These are phyloP conservation scores for Elegia similella DNA, from an alignment of 2,888 invertebrate genomes.

Conservation along the genomic window DNA sequence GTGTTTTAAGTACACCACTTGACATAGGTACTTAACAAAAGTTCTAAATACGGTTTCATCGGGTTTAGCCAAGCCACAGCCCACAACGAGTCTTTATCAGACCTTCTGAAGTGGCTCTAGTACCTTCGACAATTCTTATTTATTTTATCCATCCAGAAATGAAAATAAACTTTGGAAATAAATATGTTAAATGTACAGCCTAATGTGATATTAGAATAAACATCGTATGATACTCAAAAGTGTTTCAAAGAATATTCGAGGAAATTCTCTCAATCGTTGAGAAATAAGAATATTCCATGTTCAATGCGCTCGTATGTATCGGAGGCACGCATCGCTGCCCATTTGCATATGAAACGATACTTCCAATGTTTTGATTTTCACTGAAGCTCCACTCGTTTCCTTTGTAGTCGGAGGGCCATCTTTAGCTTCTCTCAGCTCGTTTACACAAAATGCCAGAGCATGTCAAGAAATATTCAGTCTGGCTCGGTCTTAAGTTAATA, in stretches of 20 bases:
- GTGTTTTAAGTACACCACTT: no score
- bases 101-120: no score
- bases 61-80: no score
- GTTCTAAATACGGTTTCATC: no score
- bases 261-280: slow-evolving; percentile 26
- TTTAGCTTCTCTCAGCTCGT: slow-evolving; percentile 37
- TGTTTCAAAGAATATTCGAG: slow-evolving; percentile 16
- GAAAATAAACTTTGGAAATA: background rate
- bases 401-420: slow-evolving; percentile 49
- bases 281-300: slow-evolving; percentile 25
- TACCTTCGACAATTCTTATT: background rate
- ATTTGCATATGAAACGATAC: slow-evolving; percentile 71
- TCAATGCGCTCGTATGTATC: slow-evolving; percentile 45
- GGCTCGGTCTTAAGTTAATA: slow-evolving; percentile 31
- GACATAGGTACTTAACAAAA: no score
- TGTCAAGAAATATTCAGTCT: slow-evolving; percentile 32
- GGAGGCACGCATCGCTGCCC: slow-evolving; percentile 46
- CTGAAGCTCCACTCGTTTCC: slow-evolving; percentile 45
- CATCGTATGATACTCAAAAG: slow-evolving; percentile 24
- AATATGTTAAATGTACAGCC: background rate
- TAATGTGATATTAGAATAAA: slow-evolving; percentile 25
- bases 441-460: slow-evolving; percentile 40
- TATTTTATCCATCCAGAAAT: background rate
- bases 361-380: slow-evolving; percentile 68
- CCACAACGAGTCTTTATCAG: no score